A percentile compares a stretch with the other conserved stretches of the same genome.
These are phyloP conservation scores for Syngnathus rostellatus DNA, from an alignment of 2,797 vertebrate species.

Conservation along the genomic window DNA sequence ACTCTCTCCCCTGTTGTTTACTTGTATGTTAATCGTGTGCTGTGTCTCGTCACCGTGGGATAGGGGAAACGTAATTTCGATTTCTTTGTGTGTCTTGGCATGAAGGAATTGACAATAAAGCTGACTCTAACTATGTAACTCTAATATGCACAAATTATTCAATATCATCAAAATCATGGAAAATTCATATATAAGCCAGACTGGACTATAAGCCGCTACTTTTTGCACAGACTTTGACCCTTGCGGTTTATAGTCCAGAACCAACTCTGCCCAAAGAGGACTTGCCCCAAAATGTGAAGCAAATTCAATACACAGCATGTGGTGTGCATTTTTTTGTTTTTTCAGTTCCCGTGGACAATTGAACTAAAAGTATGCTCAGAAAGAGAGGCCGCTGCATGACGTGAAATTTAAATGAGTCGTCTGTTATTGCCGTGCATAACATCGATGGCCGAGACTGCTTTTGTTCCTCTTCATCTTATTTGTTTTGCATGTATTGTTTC, in stretches of 20 bases:
- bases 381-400: slow-evolving; percentile 9
- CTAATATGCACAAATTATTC: no score
- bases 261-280: neutral
- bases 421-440: slow-evolving; percentile 30
- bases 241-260: neutral
- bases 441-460: neutral
- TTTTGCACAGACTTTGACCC: no score
- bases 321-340: neutral
- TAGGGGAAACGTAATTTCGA: no score
- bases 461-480: slow-evolving; percentile 7
- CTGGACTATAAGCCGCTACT: no score
- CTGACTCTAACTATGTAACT: no score
- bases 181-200: no score
- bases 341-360: neutral
- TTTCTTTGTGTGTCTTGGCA: no score
- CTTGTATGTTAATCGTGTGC: no score
- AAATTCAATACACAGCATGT: neutral
- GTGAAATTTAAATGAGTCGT: slow-evolving; percentile 27
- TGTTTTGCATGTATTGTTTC: slow-evolving; percentile 6
- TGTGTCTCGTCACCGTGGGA: no score
- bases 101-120: no score
- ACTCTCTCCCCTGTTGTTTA: no score
- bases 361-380: slow-evolving; percentile 4
- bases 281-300: neutral
- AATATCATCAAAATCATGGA: no score